These are phyloP conservation scores for Musca domestica DNA, from an alignment of 1,140 invertebrate species.

Conservation along the genomic window DNA sequence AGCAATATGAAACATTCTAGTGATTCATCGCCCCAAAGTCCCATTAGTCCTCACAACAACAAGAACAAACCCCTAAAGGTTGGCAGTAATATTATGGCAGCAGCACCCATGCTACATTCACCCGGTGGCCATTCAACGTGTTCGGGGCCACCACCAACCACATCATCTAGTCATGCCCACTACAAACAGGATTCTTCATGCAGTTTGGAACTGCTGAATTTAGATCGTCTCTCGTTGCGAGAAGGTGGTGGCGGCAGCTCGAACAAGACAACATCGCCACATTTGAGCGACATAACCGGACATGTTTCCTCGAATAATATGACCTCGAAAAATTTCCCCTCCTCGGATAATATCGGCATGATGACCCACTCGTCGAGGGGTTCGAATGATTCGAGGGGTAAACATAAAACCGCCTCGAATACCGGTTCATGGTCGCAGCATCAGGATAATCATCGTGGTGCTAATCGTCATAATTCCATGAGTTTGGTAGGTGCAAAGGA, in stretches of 20 bases:
- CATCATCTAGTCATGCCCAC: conserved; percentile 29
- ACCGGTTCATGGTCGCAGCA: conserved; percentile 32
- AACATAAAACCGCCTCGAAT: conserved; percentile 39
- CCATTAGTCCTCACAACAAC: conserved; percentile 44
- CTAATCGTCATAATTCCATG: conserved; percentile 40
- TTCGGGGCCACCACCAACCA: conserved; percentile 6
- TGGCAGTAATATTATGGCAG: conserved; percentile 15
- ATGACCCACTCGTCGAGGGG: conserved; percentile 48
- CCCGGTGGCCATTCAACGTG: conserved; percentile 25
- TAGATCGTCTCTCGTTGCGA: conserved; percentile 40
- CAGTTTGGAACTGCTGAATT: conserved; percentile 40
- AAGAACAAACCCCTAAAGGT: conserved; percentile 25
- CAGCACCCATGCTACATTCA: conserved; percentile 20
- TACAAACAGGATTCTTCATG: conserved; percentile 38
- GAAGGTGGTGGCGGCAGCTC: conserved; percentile 25
- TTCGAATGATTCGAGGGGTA: conserved; percentile 42
- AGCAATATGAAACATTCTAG: conserved; percentile 52
- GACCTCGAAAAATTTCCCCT: conserved; percentile 26
- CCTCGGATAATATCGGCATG: conserved; percentile 44
- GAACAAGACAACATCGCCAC: conserved; percentile 40
- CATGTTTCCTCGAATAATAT: conserved; percentile 26
- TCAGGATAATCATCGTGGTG: conserved; percentile 26
- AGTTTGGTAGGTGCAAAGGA: conserved; percentile 39
- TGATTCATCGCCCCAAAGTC: conserved; percentile 53
- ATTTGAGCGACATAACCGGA: conserved; percentile 27